A percentile compares a stretch with the other conserved stretches of the same genome.
Evolutionary conservation across 2,797 vertebrate genomes (phyloP).

Genomic region (Delichon dasypus): DNA sequence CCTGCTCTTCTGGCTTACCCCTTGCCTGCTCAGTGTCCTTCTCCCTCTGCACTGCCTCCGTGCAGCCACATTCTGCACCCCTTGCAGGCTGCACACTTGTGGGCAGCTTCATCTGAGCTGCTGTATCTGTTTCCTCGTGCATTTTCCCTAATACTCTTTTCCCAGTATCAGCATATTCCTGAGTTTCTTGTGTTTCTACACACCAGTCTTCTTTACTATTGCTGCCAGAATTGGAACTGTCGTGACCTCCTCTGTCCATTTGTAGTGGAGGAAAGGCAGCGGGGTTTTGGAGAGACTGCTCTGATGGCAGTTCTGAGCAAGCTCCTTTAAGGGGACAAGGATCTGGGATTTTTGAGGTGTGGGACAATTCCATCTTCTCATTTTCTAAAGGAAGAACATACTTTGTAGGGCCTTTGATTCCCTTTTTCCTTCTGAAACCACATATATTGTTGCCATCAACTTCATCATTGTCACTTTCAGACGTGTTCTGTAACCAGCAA

Average conservation of each 20-base stretch:
- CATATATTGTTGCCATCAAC: slow-evolving; percentile 80
- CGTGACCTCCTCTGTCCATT: neutral
- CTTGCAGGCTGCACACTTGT: accelerated
- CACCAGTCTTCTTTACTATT: neutral
- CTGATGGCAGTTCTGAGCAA: slow-evolving; percentile 38
- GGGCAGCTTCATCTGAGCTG: neutral
- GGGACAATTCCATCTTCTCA: slow-evolving; percentile 67
- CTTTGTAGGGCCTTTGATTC: slow-evolving; percentile 75
- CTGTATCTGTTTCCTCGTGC: neutral
- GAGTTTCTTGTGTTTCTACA: neutral
- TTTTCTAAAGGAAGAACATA: slow-evolving; percentile 64
- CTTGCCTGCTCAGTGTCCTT: neutral
- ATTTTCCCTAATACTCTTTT: neutral
- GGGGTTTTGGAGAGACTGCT: slow-evolving; percentile 29
- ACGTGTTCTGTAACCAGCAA: slow-evolving; percentile 76
- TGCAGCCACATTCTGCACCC: neutral
- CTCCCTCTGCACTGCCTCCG: neutral
- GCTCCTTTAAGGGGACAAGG: slow-evolving; percentile 35
- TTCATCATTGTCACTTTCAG: slow-evolving; percentile 78
- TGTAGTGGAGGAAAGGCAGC: slow-evolving; percentile 8
- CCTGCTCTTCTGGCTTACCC: neutral
- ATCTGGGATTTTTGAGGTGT: slow-evolving; percentile 58
- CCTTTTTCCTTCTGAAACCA: slow-evolving; percentile 81
- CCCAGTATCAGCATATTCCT: neutral
- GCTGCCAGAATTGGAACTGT: neutral